Percentiles rank a stretch among this genome's conserved stretches.
Conservation (phyloP, 2,113 vertebrate species). For the Sylvia atricapilla region DNA sequence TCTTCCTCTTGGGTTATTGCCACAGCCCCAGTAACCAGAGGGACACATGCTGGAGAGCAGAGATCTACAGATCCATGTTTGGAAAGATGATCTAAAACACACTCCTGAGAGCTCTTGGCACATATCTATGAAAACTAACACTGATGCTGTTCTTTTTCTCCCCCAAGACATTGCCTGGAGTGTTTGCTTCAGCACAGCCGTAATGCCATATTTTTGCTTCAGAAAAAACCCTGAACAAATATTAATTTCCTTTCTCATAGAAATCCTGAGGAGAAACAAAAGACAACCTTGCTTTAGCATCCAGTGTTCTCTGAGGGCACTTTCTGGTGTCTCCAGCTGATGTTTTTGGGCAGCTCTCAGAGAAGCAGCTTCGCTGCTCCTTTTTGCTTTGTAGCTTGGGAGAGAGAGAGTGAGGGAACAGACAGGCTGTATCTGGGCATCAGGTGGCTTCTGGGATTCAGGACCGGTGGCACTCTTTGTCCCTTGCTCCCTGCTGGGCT, state of each 20-base stretch:
- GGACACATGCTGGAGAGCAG: background rate
- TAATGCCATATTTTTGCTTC: background rate
- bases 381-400: background rate
- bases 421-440: background rate
- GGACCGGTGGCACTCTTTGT: background rate
- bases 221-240: background rate
- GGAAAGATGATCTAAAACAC: background rate
- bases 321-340: background rate
- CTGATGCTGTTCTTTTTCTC: background rate
- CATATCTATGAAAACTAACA: background rate
- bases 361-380: background rate
- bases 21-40: background rate
- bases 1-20: background rate
- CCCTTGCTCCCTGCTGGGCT: background rate
- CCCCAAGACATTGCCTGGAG: background rate
- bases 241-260: background rate
- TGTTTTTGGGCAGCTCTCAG: background rate
- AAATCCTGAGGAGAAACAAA: background rate
- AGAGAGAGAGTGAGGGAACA: background rate
- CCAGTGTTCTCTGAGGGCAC: background rate
- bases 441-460: background rate
- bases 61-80: background rate
- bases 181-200: background rate
- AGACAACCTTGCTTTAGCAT: background rate
- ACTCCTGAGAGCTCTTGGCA: background rate